A percentile compares a stretch with the other conserved stretches of the same genome.
phyloP scores from a whole-genome alignment of 2,797 vertebrate genomes.

The Saxicola maurus region DNA sequence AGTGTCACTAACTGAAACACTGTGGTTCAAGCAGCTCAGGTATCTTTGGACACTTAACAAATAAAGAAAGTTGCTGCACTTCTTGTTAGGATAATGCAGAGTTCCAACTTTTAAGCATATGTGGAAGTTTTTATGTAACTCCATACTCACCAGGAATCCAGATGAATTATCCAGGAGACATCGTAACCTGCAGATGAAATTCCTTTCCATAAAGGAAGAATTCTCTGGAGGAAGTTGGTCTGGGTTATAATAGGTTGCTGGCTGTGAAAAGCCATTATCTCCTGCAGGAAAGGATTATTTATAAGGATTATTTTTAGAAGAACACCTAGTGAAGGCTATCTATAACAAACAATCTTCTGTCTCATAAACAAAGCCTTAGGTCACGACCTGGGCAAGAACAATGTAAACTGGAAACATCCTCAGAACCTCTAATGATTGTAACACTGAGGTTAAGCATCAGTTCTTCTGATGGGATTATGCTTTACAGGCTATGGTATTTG shows the following conservation, averaged over 20 bases:
- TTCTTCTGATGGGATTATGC: neutral
- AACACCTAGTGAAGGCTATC: constrained; percentile 52
- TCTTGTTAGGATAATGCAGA: neutral
- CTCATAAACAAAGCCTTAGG: constrained; percentile 11
- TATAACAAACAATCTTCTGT: constrained; percentile 30
- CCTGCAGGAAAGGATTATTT: constrained; percentile 63
- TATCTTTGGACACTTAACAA: neutral
- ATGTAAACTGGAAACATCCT: constrained; percentile 16
- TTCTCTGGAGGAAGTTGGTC: constrained; percentile 81
- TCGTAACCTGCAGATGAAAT: constrained; percentile 80
- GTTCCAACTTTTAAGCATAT: neutral
- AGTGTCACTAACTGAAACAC: neutral
- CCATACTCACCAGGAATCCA: constrained; percentile 79
- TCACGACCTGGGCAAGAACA: constrained; percentile 3
- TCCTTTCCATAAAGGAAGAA: constrained; percentile 80
- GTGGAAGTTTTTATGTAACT: neutral
- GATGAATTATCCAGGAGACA: constrained; percentile 83
- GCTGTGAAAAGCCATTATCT: constrained; percentile 62
- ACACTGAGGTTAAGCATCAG: neutral
- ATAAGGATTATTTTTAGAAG: constrained; percentile 50
- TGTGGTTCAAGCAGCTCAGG: neutral
- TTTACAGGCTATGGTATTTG: neutral
- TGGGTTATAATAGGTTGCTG: constrained; percentile 67
- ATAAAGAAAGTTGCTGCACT: neutral
- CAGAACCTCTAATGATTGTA: neutral